Conservation (phyloP, 2,888 invertebrate genomes). For the Lasioglossum lativentre region DNA sequence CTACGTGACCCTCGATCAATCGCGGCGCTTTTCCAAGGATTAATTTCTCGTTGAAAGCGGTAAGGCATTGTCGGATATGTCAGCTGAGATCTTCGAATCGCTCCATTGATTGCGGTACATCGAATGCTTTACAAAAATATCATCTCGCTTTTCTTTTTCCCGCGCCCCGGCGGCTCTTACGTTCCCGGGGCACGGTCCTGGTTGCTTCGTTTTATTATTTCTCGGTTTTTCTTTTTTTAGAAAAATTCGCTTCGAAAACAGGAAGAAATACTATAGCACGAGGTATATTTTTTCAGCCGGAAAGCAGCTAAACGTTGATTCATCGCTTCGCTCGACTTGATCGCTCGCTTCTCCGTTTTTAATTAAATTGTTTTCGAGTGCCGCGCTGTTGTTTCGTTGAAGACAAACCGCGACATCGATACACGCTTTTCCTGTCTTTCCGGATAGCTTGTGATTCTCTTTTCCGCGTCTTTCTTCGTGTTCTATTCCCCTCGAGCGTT, state of each 20-base stretch:
- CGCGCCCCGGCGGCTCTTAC: not conserved
- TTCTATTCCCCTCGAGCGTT: not conserved
- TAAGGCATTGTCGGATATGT: conserved; percentile 85
- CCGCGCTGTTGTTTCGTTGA: conserved; percentile 25
- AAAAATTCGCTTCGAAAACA: conserved; percentile 50
- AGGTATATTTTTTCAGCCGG: conserved; percentile 38
- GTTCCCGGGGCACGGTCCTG: conserved; percentile 1
- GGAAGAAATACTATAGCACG: conserved; percentile 44
- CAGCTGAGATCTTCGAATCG: conserved; percentile 81
- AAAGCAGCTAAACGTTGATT: conserved; percentile 26
- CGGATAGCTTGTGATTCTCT: not conserved
- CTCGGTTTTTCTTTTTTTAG: conserved; percentile 19
- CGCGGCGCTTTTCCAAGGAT: conserved; percentile 38
- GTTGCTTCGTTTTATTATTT: conserved; percentile 24
- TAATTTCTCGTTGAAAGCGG: conserved; percentile 76
- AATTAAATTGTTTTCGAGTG: too few relatives aligned
- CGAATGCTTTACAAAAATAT: conserved; percentile 83
- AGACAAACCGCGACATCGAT: conserved; percentile 4
- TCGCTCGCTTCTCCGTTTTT: not conserved
- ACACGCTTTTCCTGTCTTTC: not conserved
- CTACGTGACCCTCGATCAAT: conserved; percentile 25
- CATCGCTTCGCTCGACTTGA: not conserved
- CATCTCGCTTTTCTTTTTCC: conserved; percentile 59
- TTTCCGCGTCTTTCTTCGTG: not conserved
- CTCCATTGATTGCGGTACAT: conserved; percentile 79